These are phyloP conservation scores for Lepus townsendii DNA, from an alignment of 2,797 vertebrate genomes.

Conservation along the genomic window DNA sequence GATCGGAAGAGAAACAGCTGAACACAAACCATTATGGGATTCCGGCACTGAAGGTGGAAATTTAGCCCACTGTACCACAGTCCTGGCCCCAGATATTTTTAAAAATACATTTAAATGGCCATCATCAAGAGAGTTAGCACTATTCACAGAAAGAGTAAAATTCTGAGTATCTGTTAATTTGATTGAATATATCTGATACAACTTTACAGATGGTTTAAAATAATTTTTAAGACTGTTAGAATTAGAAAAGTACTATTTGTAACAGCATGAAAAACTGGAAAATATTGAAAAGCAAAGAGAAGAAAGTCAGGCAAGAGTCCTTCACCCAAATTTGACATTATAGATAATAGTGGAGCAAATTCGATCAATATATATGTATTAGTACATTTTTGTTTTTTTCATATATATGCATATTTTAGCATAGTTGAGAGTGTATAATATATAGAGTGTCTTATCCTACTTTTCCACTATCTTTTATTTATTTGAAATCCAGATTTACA, in stretches of 20 bases:
- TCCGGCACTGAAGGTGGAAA: no score
- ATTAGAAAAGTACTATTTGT: background rate
- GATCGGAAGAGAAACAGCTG: no score
- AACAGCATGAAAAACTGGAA: background rate
- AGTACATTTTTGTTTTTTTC: background rate
- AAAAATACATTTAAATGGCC: background rate
- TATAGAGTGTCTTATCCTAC: background rate
- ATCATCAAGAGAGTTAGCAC: background rate
- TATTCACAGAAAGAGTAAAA: background rate
- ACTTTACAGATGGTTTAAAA: background rate
- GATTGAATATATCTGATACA: background rate
- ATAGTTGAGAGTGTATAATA: background rate
- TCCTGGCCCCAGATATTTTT: no score
- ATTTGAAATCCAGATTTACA: no score
- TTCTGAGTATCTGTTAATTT: constrained; percentile 3
- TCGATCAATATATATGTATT: background rate
- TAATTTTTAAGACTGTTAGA: background rate
- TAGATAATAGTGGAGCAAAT: background rate
- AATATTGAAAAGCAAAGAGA: constrained; percentile 12
- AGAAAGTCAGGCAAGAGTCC: background rate
- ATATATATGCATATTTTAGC: background rate
- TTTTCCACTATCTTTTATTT: background rate
- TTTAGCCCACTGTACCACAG: no score
- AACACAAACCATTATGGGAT: no score
- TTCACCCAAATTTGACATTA: background rate